These are phyloP conservation scores for Cynocephalus volans DNA, from an alignment of 2,113 vertebrate species.

Conservation along the genomic window DNA sequence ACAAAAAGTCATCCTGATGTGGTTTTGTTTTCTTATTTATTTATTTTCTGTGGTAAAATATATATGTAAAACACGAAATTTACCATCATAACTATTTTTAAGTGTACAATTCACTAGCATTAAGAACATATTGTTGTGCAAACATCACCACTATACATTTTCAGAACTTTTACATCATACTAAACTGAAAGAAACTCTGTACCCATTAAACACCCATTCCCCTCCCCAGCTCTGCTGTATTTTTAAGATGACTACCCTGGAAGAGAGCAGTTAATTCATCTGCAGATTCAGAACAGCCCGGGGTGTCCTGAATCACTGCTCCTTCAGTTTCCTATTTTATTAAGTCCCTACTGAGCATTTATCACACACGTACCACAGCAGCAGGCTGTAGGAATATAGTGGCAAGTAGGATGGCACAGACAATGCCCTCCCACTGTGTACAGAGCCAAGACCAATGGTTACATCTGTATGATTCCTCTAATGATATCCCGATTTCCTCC, in stretches of 20 bases:
- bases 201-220: background rate
- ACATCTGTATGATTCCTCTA: background rate
- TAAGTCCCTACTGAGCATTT: background rate
- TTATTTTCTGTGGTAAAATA: background rate
- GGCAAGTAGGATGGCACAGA: background rate
- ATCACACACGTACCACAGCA: background rate
- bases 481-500: background rate
- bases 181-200: background rate
- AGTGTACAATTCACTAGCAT: background rate
- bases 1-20: background rate
- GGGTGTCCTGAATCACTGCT: background rate
- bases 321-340: background rate
- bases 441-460: background rate
- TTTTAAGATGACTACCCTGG: background rate
- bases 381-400: background rate
- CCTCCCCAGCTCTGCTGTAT: background rate
- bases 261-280: background rate
- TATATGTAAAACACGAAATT: background rate
- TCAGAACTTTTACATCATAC: background rate
- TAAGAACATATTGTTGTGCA: background rate
- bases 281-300: background rate
- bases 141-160: background rate
- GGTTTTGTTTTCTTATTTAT: background rate
- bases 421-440: background rate
- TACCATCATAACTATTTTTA: background rate